phyloP scores from a whole-genome alignment of 2,888 invertebrate genomes.

The Catocala nupta region DNA sequence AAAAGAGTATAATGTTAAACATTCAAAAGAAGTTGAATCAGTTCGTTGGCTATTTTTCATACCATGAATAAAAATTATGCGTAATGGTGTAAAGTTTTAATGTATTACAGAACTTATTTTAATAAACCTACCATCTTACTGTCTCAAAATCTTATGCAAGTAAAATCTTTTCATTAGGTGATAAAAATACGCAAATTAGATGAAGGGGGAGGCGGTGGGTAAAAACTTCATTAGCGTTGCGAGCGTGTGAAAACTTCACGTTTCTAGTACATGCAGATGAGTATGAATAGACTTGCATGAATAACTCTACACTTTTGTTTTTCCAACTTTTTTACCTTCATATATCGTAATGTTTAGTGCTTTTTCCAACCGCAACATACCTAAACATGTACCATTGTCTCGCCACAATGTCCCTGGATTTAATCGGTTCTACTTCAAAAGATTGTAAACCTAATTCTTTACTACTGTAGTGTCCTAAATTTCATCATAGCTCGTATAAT shows the following conservation, averaged over 20 bases:
- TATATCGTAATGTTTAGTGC: constrained; percentile 21
- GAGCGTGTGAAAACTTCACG: constrained; percentile 47
- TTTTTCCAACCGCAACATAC: constrained; percentile 25
- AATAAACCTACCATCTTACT: constrained; percentile 35
- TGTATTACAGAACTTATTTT: constrained; percentile 44
- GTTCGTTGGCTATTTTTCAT: constrained; percentile 24
- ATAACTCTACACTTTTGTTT: constrained; percentile 36
- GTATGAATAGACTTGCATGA: constrained; percentile 35
- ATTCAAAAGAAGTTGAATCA: constrained; percentile 13
- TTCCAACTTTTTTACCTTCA: constrained; percentile 25
- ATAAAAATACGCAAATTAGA: constrained; percentile 61
- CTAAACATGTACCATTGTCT: constrained; percentile 14
- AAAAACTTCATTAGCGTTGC: constrained; percentile 58
- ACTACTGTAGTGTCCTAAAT: background rate
- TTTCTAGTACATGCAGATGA: constrained; percentile 32
- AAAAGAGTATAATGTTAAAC: background rate
- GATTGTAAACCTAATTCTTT: constrained; percentile 30
- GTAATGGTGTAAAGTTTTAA: constrained; percentile 34
- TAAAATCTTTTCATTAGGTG: constrained; percentile 50
- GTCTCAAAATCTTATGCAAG: constrained; percentile 23
- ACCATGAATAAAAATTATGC: constrained; percentile 32
- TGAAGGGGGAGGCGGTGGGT: constrained; percentile 41
- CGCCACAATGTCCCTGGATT: background rate
- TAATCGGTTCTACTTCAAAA: constrained; percentile 3
- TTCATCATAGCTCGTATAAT: too few species aligned